Evolutionary conservation across 2,888 invertebrate genomes (phyloP), one percentile per base, ranked within the genome.

Genomic region (Nycteola revayana): DNA sequence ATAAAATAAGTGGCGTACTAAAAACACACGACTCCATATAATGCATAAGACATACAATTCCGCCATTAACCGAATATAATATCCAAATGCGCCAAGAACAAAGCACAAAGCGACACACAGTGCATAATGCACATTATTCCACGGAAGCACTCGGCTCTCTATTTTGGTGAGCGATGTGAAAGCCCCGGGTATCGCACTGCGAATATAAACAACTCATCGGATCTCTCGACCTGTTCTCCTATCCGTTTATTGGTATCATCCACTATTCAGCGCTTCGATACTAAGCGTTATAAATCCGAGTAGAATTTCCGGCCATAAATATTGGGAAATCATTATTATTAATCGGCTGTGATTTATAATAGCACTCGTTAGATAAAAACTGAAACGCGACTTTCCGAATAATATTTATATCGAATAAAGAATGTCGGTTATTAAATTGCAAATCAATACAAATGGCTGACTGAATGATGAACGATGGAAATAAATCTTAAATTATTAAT

Each of bases 81-180:
- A 3, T 3, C 2, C 14, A 14, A 14, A 14, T 2, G 14, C 21
- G 7, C 21, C 7, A n/a, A n/a, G 21, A 49, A 55, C 51, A 51
- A 54, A 50, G 48, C 39, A 59, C 44, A 53, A 59, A 56, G 61
- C 49, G 46, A 24, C n/a, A n/a, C n/a, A n/a, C 42, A 31, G 42
- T 67, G 68, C 63, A 66, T 5, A 14, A 14, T 14, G 14, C 14
- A 14, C 62, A 72, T 68, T 63, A 69, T 72, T 68, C 59, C 63
- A 60, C 75, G 77, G 76, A 82, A 80, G 73, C 71, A 70, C 72
- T 77, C 73, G 2, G 63, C 58, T 70, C n/a, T 78, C 78, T 82
- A 84, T 84, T 82, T 81, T 56, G 49, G 75, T 71, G 54, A 44
- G 47, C 56, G 59, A 55, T 61, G 60, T 61, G 61, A 64, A 65